phyloP scores from a whole-genome alignment of 2,888 invertebrate species.

The Acanthosoma haemorrhoidale region DNA sequence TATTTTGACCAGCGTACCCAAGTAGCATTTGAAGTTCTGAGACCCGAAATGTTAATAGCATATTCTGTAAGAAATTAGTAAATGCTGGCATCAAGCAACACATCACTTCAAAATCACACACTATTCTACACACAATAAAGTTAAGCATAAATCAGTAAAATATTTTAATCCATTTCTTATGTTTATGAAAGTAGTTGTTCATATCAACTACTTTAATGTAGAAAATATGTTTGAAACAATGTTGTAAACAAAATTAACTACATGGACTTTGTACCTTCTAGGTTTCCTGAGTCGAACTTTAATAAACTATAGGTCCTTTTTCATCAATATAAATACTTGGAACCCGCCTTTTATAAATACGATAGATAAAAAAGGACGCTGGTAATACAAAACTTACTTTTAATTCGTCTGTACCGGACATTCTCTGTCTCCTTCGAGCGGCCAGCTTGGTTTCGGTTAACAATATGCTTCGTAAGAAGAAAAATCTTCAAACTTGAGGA shows the following conservation, averaged over 20 bases:
- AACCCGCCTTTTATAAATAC: neutral
- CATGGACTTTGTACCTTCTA: too few relatives aligned
- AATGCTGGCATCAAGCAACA: neutral
- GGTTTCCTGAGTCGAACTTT: too few relatives aligned
- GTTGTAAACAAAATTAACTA: neutral
- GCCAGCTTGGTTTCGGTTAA: slow-evolving; percentile 26
- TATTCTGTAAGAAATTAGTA: slow-evolving; percentile 44
- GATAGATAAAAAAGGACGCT: slow-evolving; percentile 19
- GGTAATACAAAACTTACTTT: slow-evolving; percentile 32
- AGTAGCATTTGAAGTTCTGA: slow-evolving; percentile 78
- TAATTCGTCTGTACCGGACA: slow-evolving; percentile 38
- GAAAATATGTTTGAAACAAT: neutral
- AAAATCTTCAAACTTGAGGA: neutral
- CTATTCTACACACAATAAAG: neutral
- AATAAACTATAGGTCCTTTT: too few relatives aligned
- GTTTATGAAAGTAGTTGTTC: too few relatives aligned
- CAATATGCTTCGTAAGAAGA: slow-evolving; percentile 1
- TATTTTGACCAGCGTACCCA: slow-evolving; percentile 71
- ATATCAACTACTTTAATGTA: too few relatives aligned
- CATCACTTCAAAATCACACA: neutral
- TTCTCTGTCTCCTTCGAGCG: slow-evolving; percentile 31
- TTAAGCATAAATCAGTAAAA: neutral
- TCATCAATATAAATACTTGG: neutral
- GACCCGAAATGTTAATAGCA: slow-evolving; percentile 68
- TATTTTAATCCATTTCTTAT: too few relatives aligned